A percentile compares a stretch with the other conserved stretches of the same genome.
Conservation (phyloP, 1,140 invertebrate species). For the Drosophila albomicans region DNA sequence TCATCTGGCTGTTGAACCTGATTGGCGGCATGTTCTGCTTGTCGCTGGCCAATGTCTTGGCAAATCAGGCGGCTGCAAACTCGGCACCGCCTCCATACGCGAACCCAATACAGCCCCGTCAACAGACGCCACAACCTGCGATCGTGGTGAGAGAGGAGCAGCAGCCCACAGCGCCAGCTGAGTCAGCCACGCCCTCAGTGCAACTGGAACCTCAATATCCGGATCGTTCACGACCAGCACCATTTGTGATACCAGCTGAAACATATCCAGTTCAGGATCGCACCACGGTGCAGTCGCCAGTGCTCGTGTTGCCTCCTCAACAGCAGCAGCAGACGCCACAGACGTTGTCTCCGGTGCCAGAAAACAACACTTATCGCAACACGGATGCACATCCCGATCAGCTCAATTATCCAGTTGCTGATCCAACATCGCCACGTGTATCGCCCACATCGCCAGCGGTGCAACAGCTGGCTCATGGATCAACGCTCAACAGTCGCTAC, state of each 20-base stretch:
- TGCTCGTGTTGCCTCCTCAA: constrained; percentile 58
- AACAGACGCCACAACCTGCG: constrained; percentile 49
- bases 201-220: constrained; percentile 47
- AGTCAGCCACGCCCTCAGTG: constrained; percentile 14
- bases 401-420: constrained; percentile 68
- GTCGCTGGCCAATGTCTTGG: constrained; percentile 66
- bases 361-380: constrained; percentile 70
- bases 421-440: constrained; percentile 34
- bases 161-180: constrained; percentile 28
- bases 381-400: constrained; percentile 77
- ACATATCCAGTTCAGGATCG: constrained; percentile 55
- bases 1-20: constrained; percentile 77
- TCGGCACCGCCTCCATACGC: not conserved
- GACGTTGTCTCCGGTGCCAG: constrained; percentile 32
- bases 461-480: constrained; percentile 57
- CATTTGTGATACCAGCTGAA: constrained; percentile 63
- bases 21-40: constrained; percentile 74
- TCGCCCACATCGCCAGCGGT: constrained; percentile 51
- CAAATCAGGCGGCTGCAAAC: constrained; percentile 37
- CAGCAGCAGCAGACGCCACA: constrained; percentile 45
- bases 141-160: constrained; percentile 6
- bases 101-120: constrained; percentile 40
- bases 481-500: constrained; percentile 69
- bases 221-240: constrained; percentile 62
- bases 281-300: constrained; percentile 63